Evolutionary conservation across 2,888 invertebrate genomes (phyloP), one percentile per base, ranked within the genome.

Genomic region (Brachylomia viminalis): DNA sequence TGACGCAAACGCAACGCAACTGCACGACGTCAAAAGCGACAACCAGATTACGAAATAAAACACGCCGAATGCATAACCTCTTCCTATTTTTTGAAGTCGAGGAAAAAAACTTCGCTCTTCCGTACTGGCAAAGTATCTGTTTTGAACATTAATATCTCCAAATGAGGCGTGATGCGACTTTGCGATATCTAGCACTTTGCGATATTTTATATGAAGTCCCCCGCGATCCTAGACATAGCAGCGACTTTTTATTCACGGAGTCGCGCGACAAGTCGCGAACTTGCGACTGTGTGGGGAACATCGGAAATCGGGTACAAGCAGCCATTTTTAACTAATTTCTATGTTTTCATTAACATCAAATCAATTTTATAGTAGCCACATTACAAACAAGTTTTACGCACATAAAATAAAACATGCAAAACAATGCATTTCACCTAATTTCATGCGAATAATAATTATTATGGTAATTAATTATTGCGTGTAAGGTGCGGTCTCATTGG

Each of bases 341-440:
- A 67, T 45, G n/a, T 61, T 76, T 61, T 23, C 30, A 77, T 69
- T 33, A 68, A n/a, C 33, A 38, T 72, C 47, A 58, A 2, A 56
- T 56, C 45, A 0, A 30, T 42, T 75, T 42, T 30, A 42, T 13
- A 58, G 15, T 66, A 75, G 38, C 30, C 58, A 49, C 52, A 52
- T 30, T 67, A 65, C 45, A 23, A 78, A 45, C 65, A 52, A 30
- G 56, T 42, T 58, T 33, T 33, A 61, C 49, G 38, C 30, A 75
- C 56, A 59, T 27, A 47, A 56, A 23, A 67, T 30, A 69, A 27
- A 79, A 67, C 75, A 64, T 70, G 13, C n/a, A 54, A 72, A 79
- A 82, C 86, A 77, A 79, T 80, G 67, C 80, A 86, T 86, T 84
- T 82, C 70, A 80, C 85, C 69, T 73, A 80, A 80, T 87, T 75